A percentile compares a stretch with the other conserved stretches of the same genome.
Evolutionary conservation across 2,888 invertebrate species (phyloP).

Genomic region (Plutella xylostella): DNA sequence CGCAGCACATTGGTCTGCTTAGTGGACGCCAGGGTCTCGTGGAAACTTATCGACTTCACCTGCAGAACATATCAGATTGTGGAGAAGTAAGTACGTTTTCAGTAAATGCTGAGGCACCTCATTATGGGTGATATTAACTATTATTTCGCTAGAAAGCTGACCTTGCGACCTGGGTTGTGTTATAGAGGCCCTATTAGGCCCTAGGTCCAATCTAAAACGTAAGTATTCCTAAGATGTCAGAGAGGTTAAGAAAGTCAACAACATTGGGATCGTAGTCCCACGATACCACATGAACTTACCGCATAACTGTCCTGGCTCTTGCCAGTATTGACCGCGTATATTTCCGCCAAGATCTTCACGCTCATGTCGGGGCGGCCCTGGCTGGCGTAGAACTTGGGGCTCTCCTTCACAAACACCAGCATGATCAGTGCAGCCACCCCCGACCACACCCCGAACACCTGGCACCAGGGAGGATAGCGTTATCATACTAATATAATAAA

Average conservation of each 20-base stretch:
- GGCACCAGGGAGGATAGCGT: no score
- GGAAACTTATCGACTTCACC: conserved; percentile 8
- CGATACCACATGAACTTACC: conserved; percentile 2
- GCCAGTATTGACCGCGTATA: conserved; percentile 7
- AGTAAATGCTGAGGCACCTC: no score
- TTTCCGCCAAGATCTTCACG: conserved; percentile 6
- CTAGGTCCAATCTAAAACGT: no score
- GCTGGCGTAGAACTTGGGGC: conserved; percentile 14
- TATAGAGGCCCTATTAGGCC: no score
- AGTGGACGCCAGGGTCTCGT: neutral
- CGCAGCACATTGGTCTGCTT: conserved; percentile 24
- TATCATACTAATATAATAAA: no score
- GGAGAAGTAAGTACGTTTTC: no score
- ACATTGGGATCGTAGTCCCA: no score
- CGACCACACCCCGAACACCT: neutral
- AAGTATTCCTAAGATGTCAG: no score
- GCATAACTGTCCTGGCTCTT: conserved; percentile 8
- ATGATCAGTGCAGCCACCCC: neutral
- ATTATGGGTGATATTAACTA: no score
- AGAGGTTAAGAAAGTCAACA: no score
- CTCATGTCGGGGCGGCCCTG: conserved; percentile 5
- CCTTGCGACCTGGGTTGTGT: no score
- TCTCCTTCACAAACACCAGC: conserved; percentile 8
- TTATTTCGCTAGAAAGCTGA: no score
- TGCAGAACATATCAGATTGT: conserved; percentile 1